Base-by-base conservation (phyloP, 2,888 invertebrate genomes). In the Labia minor region DNA sequence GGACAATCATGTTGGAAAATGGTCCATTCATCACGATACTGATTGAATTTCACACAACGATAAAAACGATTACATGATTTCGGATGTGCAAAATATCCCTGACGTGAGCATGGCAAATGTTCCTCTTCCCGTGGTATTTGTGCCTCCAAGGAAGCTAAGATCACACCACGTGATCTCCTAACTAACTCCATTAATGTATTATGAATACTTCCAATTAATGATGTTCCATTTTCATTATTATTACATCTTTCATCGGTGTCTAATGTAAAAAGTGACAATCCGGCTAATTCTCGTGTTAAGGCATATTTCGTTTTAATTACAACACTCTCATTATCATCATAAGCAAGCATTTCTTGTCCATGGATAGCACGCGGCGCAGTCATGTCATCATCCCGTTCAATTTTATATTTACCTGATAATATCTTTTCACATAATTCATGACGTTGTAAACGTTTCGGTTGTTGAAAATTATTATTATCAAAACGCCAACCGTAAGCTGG, bases 1-100 rank as follows among this genome's bases (percentile, higher is more conserved):
- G 90, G 90, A 73, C 90, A 90, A 76, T 88, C 88, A 75, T 89
- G 90, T 75, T 90, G 89, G 76, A 90, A 90, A 61, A 89, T 88
- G 18, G 87, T 88, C 74, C 84, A 90, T 73, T 89, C 87, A 19
- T 88, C 85, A 0, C 85, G 81, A 64, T 84, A 84, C 74, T 89
- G 88, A 74, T 89, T 85, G 74, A 89, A 89, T 76, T 90, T 89
- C 14, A 90, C 89, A 74, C 90, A 90, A 67, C 90, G 86, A 76
- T 89, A 90, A 78, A 90, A 90, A 64, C 88, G 78, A 67, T 86
- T 87, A 75, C 89, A 89, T 69, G 88, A 87, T 63, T 85, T 83
- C 0, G 89, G 89, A 74, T 89, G 88, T 37, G 88, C 86, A 78
- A 87, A 90, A 77, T 87, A 89, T 0, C 89, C 90, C 78, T 89